These are phyloP conservation scores for Monopis laevigella DNA, from an alignment of 2,888 invertebrate genomes.

Conservation along the genomic window DNA sequence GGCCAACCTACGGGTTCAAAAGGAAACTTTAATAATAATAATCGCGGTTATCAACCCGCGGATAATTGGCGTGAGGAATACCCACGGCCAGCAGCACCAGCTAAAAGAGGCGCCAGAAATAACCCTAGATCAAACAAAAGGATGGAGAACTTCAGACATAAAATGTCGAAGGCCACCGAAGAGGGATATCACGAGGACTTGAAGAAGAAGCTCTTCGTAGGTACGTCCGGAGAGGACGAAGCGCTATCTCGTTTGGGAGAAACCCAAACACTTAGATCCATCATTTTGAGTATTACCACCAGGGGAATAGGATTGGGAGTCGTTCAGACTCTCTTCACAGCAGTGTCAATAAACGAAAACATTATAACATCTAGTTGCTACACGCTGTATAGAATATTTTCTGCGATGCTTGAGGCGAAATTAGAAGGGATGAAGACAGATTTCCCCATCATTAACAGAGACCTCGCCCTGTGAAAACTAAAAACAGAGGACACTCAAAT, in stretches of 20 bases:
- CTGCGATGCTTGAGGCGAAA: conserved; percentile 1
- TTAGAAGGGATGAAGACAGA: background rate
- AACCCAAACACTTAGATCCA: conserved; percentile 2
- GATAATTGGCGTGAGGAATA: too few relatives aligned
- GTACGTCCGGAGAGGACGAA: background rate
- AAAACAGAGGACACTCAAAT: too few relatives aligned
- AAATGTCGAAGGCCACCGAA: too few relatives aligned
- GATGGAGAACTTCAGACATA: too few relatives aligned
- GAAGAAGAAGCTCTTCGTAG: background rate
- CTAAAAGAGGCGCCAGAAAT: too few relatives aligned
- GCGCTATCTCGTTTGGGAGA: background rate
- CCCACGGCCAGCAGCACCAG: too few relatives aligned
- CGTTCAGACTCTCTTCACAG: background rate
- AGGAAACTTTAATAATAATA: too few relatives aligned
- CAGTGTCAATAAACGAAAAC: conserved; percentile 2
- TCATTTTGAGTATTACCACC: background rate
- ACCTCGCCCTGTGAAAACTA: too few relatives aligned
- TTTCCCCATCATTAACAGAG: conserved; percentile 2
- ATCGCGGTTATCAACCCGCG: too few relatives aligned
- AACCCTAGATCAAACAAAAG: too few relatives aligned
- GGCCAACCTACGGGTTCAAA: too few relatives aligned
- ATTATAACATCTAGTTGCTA: conserved; percentile 1
- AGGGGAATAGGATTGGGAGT: background rate
- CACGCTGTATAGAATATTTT: conserved; percentile 4
- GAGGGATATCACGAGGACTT: too few relatives aligned